These are phyloP conservation scores for Drosophila recens DNA, from an alignment of 2,888 invertebrate genomes.

Conservation along the genomic window DNA sequence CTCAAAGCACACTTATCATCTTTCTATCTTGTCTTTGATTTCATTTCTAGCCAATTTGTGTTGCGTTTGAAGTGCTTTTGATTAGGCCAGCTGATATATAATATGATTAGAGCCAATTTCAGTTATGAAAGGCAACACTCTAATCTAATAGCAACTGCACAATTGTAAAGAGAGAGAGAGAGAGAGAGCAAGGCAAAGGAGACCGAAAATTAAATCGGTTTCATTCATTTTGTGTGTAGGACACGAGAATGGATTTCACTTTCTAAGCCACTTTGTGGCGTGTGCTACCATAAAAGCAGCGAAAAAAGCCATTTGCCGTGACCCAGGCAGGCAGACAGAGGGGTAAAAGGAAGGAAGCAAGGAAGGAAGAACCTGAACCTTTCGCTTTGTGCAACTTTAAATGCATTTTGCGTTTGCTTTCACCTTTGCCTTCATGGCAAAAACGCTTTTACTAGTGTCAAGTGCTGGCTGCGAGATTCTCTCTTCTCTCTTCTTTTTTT, in stretches of 20 bases:
- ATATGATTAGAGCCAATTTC: slow-evolving; percentile 47
- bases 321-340: not conserved
- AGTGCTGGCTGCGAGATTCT: slow-evolving; percentile 24
- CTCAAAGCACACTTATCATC: not conserved
- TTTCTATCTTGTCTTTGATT: not conserved
- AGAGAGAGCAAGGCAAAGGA: slow-evolving; percentile 27
- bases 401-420: slow-evolving; percentile 59
- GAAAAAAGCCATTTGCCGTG: slow-evolving; percentile 38
- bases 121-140: slow-evolving; percentile 31
- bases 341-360: too few species aligned
- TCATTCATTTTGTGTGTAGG: slow-evolving; percentile 46
- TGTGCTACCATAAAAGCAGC: slow-evolving; percentile 30
- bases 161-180: slow-evolving; percentile 1
- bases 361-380: not conserved
- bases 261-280: slow-evolving; percentile 46
- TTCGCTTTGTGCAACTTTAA: slow-evolving; percentile 45
- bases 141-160: slow-evolving; percentile 73
- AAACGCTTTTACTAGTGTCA: slow-evolving; percentile 45
- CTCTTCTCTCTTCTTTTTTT: slow-evolving; percentile 15
- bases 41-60: slow-evolving; percentile 10
- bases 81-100: slow-evolving; percentile 15
- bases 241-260: slow-evolving; percentile 56
- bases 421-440: slow-evolving; percentile 47
- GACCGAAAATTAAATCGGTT: slow-evolving; percentile 50
- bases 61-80: slow-evolving; percentile 45